Percentiles rank a stretch among this genome's conserved stretches.
phyloP scores from a whole-genome alignment of 2,113 vertebrate species.

The Ciconia boyciana region DNA sequence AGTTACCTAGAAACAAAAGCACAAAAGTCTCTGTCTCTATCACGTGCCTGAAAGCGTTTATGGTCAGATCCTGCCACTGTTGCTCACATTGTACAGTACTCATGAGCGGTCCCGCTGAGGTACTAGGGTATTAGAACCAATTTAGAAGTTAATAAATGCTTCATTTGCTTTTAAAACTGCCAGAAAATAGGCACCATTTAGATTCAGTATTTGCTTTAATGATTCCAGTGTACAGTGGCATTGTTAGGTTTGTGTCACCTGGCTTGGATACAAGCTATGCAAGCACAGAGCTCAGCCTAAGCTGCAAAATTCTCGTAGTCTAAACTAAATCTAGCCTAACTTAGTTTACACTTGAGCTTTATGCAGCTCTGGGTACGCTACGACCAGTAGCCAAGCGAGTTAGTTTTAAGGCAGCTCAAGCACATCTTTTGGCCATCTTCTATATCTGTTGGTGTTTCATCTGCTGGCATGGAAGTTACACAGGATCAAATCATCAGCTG shows the following conservation, averaged over 20 bases:
- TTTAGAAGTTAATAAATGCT: not conserved
- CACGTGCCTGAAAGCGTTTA: conserved; percentile 25
- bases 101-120: not conserved
- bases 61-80: not conserved
- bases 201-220: not conserved
- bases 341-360: not conserved
- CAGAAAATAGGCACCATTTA: not conserved
- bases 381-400: not conserved
- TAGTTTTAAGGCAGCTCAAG: not conserved
- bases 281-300: not conserved
- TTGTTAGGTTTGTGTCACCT: not conserved
- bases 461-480: not conserved
- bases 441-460: not conserved
- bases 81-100: not conserved
- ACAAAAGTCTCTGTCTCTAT: conserved; percentile 25
- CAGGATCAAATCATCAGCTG: not conserved
- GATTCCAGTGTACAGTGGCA: not conserved
- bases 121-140: not conserved
- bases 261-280: not conserved
- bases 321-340: not conserved
- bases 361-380: not conserved
- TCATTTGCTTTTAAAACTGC: not conserved
- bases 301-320: not conserved
- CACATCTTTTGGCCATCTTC: not conserved
- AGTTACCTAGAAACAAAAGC: conserved; percentile 72